Conservation (phyloP, 2,888 invertebrate genomes). For the Habrosyne pyritoides region DNA sequence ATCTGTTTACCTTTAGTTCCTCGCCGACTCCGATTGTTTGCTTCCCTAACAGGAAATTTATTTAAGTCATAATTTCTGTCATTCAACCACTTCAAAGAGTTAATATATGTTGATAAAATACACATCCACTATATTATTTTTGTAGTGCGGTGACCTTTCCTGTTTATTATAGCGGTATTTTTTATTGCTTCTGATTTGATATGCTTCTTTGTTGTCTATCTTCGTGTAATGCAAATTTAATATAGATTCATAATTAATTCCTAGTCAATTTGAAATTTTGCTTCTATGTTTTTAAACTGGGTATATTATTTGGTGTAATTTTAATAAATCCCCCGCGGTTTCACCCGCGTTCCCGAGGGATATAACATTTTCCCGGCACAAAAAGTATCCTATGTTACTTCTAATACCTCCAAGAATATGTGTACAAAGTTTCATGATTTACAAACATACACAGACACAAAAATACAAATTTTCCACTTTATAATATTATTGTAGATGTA, state of each 20-base stretch:
- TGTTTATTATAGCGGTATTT: neutral
- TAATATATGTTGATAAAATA: too few species aligned
- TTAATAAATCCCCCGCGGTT: too few species aligned
- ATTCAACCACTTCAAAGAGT: slow-evolving; percentile 65
- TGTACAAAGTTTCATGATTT: too few species aligned
- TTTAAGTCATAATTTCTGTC: slow-evolving; percentile 81
- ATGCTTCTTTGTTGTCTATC: slow-evolving; percentile 10
- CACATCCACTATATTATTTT: slow-evolving; percentile 24
- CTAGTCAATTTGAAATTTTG: neutral
- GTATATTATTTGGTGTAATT: neutral
- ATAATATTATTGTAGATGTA: too few species aligned
- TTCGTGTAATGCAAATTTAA: slow-evolving; percentile 18
- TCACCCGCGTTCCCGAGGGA: too few species aligned
- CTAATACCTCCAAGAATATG: too few species aligned
- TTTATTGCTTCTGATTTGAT: slow-evolving; percentile 4
- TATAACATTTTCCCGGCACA: too few species aligned
- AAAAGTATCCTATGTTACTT: too few species aligned
- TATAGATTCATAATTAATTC: slow-evolving; percentile 19
- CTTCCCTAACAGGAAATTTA: slow-evolving; percentile 79
- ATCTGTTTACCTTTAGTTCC: slow-evolving; percentile 71
- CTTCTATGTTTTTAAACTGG: neutral
- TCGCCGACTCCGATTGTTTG: slow-evolving; percentile 69
- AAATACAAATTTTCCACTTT: too few species aligned
- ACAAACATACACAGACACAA: too few species aligned
- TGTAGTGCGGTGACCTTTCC: slow-evolving; percentile 17